These are phyloP conservation scores for Rhea americana DNA, from an alignment of 2,113 vertebrate species.

Conservation along the genomic window DNA sequence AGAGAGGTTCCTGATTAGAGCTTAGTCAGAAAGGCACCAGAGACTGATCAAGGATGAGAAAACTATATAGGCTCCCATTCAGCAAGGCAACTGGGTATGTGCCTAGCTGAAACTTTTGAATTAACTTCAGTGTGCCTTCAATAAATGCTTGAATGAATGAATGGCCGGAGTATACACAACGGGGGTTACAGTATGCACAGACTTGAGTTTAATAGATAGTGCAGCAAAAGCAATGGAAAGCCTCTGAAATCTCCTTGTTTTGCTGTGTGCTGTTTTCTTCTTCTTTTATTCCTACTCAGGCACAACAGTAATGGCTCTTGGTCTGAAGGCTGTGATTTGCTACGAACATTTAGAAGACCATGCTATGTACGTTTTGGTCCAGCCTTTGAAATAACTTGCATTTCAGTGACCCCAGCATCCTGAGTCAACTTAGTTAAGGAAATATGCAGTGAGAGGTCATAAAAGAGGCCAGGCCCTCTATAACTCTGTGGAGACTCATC, in stretches of 20 bases:
- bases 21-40: neutral
- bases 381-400: constrained; percentile 15
- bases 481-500: neutral
- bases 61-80: neutral
- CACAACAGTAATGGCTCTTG: neutral
- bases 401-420: constrained; percentile 40
- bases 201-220: neutral
- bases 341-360: neutral
- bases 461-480: neutral
- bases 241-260: neutral
- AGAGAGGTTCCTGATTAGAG: neutral
- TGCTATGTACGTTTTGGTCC: neutral
- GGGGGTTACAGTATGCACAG: neutral
- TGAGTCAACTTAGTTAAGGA: constrained; percentile 42
- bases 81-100: neutral
- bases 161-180: neutral
- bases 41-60: neutral
- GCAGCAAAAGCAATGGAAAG: neutral
- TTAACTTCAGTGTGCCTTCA: neutral
- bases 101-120: neutral
- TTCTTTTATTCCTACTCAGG: neutral
- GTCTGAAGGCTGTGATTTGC: neutral
- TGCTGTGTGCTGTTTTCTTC: neutral
- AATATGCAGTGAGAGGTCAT: constrained; percentile 28
- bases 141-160: neutral